Evolutionary conservation across 2,113 vertebrate genomes (phyloP), one percentile per base, ranked within the genome.

Genomic region (Semnopithecus entellus): DNA sequence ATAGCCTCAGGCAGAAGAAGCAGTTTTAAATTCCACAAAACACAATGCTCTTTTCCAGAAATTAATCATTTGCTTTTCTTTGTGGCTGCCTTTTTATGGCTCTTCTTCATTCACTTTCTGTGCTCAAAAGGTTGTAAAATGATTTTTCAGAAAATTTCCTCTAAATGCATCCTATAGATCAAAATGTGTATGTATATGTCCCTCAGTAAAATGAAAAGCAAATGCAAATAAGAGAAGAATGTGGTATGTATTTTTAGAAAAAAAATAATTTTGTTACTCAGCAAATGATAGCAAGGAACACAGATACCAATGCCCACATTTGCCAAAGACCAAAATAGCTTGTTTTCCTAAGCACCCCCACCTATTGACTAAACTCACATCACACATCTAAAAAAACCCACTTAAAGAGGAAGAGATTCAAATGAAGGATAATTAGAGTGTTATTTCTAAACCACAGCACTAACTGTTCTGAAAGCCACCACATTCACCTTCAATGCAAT

Each of bases 191-290:
- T 88, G 27, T 32, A 43, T 48, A 72, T 40, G 35, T 73, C 50
- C 55, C 23, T 92, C 52, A 59, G 88, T 38, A 89, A 89, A 94
- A n/a, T 50, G 68, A 82, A 81, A 75, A 73, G 38, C 72, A 96
- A 86, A 93, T 64, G 40, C 66, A 98, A 78, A 78, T 81, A 93
- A 93, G 57, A 48, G 16, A 88, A 94, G 55, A 95, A 88, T 90
- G 80, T 68, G 25, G 61, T 27, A 35, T 22, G 5, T 85, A 95
- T 96, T 96, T 97, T 98, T 97, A 97, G 93, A 92, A 94, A 89
- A 64, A 64, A 68, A 82, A 89, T 40, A 96, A 92, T 95, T 96
- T 97, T 91, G 64, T 94, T 92, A 92, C 72, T 95, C 57, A 97
- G 95, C 79, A 97, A 96, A 93, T 94, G 88, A 94, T 4, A 94